Conservation (phyloP, 2,888 invertebrate genomes). For the Scaptomyza reducta region DNA sequence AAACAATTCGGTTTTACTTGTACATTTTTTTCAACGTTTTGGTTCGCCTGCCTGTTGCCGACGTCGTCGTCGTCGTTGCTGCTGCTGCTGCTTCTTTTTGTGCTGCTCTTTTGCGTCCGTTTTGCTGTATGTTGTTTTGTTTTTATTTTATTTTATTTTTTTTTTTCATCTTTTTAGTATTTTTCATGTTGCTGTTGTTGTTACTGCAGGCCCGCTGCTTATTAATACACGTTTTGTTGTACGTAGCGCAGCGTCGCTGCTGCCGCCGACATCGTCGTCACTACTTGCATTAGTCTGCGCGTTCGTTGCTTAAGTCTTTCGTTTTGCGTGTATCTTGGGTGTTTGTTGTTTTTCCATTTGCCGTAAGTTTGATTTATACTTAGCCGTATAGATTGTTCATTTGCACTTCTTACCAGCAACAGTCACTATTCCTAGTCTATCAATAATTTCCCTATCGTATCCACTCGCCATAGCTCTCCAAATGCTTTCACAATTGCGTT, state of each 20-base stretch:
- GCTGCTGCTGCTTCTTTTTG: constrained; percentile 64
- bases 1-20: constrained; percentile 85
- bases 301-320: constrained; percentile 76
- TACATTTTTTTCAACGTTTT: constrained; percentile 72
- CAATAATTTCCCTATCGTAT: constrained; percentile 31
- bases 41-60: constrained; percentile 56
- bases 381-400: constrained; percentile 33
- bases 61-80: constrained; percentile 49
- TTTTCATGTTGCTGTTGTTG: constrained; percentile 16
- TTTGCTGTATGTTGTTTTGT: constrained; percentile 68
- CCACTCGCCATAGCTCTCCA: not conserved
- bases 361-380: constrained; percentile 36
- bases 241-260: constrained; percentile 53
- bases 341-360: constrained; percentile 28
- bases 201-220: constrained; percentile 62
- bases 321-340: constrained; percentile 54
- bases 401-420: constrained; percentile 1
- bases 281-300: constrained; percentile 49
- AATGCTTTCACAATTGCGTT: constrained; percentile 19
- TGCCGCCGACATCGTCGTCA: constrained; percentile 14
- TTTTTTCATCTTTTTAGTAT: constrained; percentile 11
- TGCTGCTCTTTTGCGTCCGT: constrained; percentile 72
- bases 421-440: constrained; percentile 11
- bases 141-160: constrained; percentile 35
- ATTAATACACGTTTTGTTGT: constrained; percentile 75